Evolutionary conservation across 2,797 vertebrate genomes (phyloP), one percentile per base, ranked within the genome.

Genomic region (Meriones psammophilus): DNA sequence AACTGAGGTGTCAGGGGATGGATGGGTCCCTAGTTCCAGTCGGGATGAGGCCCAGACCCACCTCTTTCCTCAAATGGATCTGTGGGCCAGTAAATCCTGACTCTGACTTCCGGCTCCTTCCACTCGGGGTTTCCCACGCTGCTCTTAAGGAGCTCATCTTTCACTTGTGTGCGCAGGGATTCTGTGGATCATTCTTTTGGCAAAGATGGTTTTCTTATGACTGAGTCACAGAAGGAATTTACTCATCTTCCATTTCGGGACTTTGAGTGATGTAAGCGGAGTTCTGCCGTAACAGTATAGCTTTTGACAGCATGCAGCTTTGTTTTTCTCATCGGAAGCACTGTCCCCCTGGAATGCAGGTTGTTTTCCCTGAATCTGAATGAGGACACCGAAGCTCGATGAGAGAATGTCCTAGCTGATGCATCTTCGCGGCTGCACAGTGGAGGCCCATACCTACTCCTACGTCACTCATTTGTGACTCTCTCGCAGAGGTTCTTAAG

Each of bases 141-240:
- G 91, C 78, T 71, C 0, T 60, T 28, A 50, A 50, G 79, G 66
- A 88, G 33, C 50, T 83, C 71, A 30, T 30, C 77, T 90, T 42
- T 42, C 42, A 42, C 42, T 42, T 42, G 42, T 42, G 42, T 42
- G 42, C 6, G 42, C 42, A 42, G 42, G 42, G 42, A 42, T 7
- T 42, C 42, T 42, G 42, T 18, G 68, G 26, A 33, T 86, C 73
- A 68, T 15, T 77, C 33, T 92, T 89, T 58, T 66, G 54, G 73
- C 66, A 60, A 66, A 76, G 24, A 13, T 3, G 71, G 74, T 87
- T 81, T 83, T 24, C 66, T 39, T 50, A 50, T 50, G 85, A 73
- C 39, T 81, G 66, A 81, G 77, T 64, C 58, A 56, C 74, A 87
- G 71, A 85, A 87, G 69, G 76, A 77, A 85, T 89, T 94, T 74